Percentiles rank a stretch among this genome's conserved stretches.
Evolutionary conservation across 2,888 invertebrate genomes (phyloP).

Genomic region (Craniophora ligustri): DNA sequence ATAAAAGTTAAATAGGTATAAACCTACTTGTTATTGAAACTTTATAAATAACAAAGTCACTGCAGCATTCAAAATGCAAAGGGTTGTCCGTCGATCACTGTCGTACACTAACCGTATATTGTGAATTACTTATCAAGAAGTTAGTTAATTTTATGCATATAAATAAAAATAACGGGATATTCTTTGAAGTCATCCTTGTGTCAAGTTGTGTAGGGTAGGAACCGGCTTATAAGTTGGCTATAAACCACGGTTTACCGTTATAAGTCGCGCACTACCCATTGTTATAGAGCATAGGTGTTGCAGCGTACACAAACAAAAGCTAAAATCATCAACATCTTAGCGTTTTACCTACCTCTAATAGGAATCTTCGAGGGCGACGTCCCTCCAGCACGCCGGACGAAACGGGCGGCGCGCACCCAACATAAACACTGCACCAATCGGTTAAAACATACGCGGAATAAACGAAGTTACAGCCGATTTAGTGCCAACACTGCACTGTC

Average conservation of each 20-base stretch:
- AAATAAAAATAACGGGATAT: constrained; percentile 65
- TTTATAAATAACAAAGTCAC: too few relatives aligned
- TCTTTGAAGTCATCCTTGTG: constrained; percentile 57
- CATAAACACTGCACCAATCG: constrained; percentile 87
- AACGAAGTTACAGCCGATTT: constrained; percentile 57
- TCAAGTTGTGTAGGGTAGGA: constrained; percentile 58
- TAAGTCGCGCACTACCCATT: constrained; percentile 32
- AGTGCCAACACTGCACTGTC: constrained; percentile 75
- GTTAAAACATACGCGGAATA: constrained; percentile 73
- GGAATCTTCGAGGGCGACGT: constrained; percentile 85
- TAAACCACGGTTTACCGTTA: constrained; percentile 45
- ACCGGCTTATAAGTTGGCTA: constrained; percentile 67
- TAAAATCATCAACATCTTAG: constrained; percentile 66
- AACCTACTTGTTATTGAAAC: too few relatives aligned
- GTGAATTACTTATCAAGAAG: neutral
- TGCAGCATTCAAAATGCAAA: too few relatives aligned
- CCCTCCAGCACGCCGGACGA: constrained; percentile 81
- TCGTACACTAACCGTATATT: neutral
- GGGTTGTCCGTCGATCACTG: too few relatives aligned
- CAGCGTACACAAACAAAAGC: constrained; percentile 58
- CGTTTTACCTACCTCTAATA: constrained; percentile 83
- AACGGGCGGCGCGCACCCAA: constrained; percentile 82
- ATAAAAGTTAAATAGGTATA: too few relatives aligned
- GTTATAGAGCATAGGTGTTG: constrained; percentile 28
- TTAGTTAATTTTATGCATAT: constrained; percentile 25